Percentiles rank a stretch among this genome's conserved stretches.
phyloP scores from a whole-genome alignment of 1,140 invertebrate genomes.

The Mercenaria mercenaria region DNA sequence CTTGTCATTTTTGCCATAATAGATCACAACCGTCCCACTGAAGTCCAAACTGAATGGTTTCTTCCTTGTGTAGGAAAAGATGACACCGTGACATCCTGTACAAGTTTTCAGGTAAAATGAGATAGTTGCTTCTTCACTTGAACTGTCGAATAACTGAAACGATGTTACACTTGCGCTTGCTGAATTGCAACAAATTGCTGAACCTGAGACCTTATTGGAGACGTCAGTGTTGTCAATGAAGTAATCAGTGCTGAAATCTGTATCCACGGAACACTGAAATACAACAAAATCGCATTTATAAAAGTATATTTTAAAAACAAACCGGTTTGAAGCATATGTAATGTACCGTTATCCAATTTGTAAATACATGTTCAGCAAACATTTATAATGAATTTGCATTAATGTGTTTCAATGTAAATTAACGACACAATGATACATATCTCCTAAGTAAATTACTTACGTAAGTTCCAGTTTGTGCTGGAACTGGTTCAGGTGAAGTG shows the following conservation, averaged over 20 bases:
- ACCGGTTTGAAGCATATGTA: too few species aligned
- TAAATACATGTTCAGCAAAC: too few species aligned
- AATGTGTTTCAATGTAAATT: too few species aligned
- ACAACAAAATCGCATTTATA: not conserved
- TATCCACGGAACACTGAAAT: constrained; percentile 32
- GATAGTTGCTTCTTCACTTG: constrained; percentile 23
- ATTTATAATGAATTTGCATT: too few species aligned
- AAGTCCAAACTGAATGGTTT: constrained; percentile 49
- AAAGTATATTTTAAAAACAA: too few species aligned
- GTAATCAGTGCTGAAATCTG: constrained; percentile 15
- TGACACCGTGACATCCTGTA: constrained; percentile 43
- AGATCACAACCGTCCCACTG: not conserved
- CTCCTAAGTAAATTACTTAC: constrained; percentile 30
- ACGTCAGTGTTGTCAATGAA: constrained; percentile 43
- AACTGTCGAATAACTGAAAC: constrained; percentile 41
- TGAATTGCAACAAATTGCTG: constrained; percentile 43
- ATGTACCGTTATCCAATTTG: too few species aligned
- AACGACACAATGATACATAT: too few species aligned
- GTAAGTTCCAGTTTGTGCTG: constrained; percentile 23
- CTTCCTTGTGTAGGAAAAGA: constrained; percentile 36
- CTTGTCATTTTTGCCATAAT: not conserved
- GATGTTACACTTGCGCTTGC: constrained; percentile 34
- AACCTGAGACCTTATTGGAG: constrained; percentile 11
- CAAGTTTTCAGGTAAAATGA: constrained; percentile 56
- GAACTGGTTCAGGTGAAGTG: not conserved